Percentiles rank a stretch among this genome's conserved stretches.
Conservation (phyloP, 2,113 vertebrate species). For the Leucosticte australis region DNA sequence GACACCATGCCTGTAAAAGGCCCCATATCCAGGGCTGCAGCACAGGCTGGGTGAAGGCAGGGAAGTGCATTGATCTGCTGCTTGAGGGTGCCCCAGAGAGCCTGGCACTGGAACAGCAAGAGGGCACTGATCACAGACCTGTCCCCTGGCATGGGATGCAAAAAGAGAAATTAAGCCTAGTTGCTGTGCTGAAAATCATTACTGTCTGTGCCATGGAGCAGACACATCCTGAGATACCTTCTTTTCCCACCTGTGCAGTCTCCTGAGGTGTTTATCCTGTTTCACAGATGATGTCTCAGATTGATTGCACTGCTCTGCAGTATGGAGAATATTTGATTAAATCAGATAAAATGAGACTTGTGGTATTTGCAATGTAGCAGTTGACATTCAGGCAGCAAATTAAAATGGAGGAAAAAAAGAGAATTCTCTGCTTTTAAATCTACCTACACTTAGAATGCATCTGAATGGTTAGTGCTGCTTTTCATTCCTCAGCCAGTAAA, state of each 20-base stretch:
- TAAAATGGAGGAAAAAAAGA: neutral
- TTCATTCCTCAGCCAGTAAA: neutral
- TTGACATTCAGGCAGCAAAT: neutral
- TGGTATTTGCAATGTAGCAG: neutral
- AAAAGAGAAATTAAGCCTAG: neutral
- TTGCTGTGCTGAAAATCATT: neutral
- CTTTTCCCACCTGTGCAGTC: slow-evolving; percentile 12
- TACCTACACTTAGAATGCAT: neutral
- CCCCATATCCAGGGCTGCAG: accelerated
- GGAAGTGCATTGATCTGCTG: accelerated
- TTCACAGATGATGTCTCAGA: neutral
- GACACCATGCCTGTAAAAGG: neutral
- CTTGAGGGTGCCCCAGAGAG: accelerated
- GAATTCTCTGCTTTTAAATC: neutral
- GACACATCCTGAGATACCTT: neutral
- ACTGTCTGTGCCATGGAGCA: neutral
- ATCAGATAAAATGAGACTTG: neutral
- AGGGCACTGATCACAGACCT: accelerated
- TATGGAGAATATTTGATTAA: neutral
- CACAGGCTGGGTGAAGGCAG: neutral
- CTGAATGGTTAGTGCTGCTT: neutral
- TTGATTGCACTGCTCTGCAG: neutral
- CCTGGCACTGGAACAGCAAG: neutral
- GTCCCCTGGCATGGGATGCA: neutral
- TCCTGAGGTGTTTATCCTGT: neutral